These are phyloP conservation scores for Octodon degus DNA, from an alignment of 2,113 vertebrate genomes.

Conservation along the genomic window DNA sequence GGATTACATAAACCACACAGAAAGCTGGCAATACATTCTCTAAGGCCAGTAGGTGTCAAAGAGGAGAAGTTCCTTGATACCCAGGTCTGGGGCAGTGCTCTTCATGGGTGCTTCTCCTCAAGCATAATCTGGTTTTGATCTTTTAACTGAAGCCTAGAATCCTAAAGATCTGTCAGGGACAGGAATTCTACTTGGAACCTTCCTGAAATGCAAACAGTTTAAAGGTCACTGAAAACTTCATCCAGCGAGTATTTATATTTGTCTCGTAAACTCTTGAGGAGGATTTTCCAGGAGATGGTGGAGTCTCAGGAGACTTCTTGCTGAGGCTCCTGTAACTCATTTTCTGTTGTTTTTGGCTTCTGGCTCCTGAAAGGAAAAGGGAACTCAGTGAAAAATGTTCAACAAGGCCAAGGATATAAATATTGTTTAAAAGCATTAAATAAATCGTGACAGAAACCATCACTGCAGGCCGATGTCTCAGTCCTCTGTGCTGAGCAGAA, in stretches of 20 bases:
- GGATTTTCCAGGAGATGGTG: conserved; percentile 74
- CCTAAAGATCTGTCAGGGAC: conserved; percentile 45
- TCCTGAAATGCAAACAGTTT: conserved; percentile 77
- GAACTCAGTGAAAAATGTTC: conserved; percentile 75
- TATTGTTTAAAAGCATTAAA: conserved; percentile 70
- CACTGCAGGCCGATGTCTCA: conserved; percentile 19
- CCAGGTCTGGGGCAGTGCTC: background rate
- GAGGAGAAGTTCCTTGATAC: background rate
- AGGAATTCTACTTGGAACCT: conserved; percentile 62
- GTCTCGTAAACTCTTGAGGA: conserved; percentile 65
- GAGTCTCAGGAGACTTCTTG: conserved; percentile 60
- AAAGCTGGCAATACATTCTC: background rate
- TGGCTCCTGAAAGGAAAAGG: conserved; percentile 74
- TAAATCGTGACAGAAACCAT: conserved; percentile 45
- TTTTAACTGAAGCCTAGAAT: conserved; percentile 41
- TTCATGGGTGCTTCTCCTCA: background rate
- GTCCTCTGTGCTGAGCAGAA: background rate
- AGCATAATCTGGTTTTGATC: background rate
- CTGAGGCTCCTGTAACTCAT: conserved; percentile 61
- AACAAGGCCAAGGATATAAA: conserved; percentile 70
- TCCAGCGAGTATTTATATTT: conserved; percentile 66
- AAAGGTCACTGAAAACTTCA: conserved; percentile 69
- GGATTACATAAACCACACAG: background rate
- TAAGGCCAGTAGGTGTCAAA: too few species aligned
- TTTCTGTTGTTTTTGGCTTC: conserved; percentile 73